Conservation (phyloP, 2,113 vertebrate species). For the Antennarius striatus region DNA sequence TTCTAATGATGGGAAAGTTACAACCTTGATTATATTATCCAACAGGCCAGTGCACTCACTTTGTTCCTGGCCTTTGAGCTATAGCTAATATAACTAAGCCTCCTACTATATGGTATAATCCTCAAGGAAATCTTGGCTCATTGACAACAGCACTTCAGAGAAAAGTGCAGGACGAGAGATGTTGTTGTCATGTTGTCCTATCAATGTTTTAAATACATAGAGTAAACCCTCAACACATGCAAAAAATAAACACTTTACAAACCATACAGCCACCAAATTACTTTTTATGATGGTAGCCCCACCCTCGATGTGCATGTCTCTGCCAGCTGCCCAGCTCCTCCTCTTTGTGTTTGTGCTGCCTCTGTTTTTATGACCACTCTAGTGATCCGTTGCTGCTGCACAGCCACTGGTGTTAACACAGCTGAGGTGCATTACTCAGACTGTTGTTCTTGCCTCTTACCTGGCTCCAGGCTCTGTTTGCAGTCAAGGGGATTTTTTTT, state of each 20-base stretch:
- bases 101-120: conserved; percentile 57
- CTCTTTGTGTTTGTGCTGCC: conserved; percentile 55
- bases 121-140: conserved; percentile 58
- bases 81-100: conserved; percentile 63
- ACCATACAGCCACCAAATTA: not conserved
- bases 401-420: conserved; percentile 78
- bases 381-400: conserved; percentile 70
- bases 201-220: conserved; percentile 23
- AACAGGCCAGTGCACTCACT: conserved; percentile 56
- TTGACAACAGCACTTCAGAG: conserved; percentile 55
- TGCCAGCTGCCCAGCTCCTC: conserved; percentile 17
- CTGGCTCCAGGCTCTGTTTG: conserved; percentile 66
- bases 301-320: conserved; percentile 18
- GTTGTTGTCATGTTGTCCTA: conserved; percentile 22
- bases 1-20: conserved; percentile 70
- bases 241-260: conserved; percentile 12
- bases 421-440: conserved; percentile 75
- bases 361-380: conserved; percentile 75
- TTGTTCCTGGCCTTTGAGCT: conserved; percentile 66
- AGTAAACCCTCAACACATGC: conserved; percentile 28
- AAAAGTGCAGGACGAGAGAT: conserved; percentile 40
- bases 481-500: not conserved
- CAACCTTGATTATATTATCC: conserved; percentile 62
- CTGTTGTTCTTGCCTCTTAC: conserved; percentile 71
- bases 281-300: conserved; percentile 25